Base-by-base conservation (phyloP, 2,888 invertebrate species). In the Drosophila phalerata region DNA sequence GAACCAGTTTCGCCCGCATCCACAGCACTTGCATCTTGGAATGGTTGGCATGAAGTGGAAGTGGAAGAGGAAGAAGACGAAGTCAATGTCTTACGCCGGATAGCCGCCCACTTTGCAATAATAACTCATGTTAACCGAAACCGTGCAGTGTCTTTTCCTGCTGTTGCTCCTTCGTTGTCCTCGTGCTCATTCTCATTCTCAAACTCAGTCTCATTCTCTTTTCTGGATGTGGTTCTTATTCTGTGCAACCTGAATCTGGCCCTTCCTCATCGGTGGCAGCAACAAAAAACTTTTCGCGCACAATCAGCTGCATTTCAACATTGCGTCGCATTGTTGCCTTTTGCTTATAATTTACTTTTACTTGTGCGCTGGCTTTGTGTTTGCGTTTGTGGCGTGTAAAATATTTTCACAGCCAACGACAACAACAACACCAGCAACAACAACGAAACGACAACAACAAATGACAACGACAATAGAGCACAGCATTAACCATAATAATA, bases 271-370 rank as follows among this genome's bases (percentile, higher is more conserved):
- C 19, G 32, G 43, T 11, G 19, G 32, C 55, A 64, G 47, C 55
- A 72, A 68, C 73, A 69, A 75, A 70, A 62, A 88, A 86, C 89
- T 85, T 89, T 85, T 85, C 77, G 83, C 85, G 89, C 84, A 85
- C 84, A 85, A 89, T 85, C 84, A 85, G 89, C 72, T 89, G 89
- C 85, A 87, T 82, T 85, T 85, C 84, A 85, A 82, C 89, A 77
- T 82, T 82, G 82, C 81, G 77, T 74, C 69, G 81, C 84, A 73
- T 81, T 77, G 74, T 88, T 85, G 84, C 71, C 87, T 85, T 76
- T 87, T 79, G 85, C 89, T 88, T 88, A 81, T 84, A 84, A 84
- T 84, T 88, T 84, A 84, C 84, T 84, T 85, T 88, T 88, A 70
- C 89, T 84, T 88, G 89, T 81, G 89, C 73, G 62, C 84, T 55